These are phyloP conservation scores for Bilobella aurantiaca DNA, from an alignment of 1,140 invertebrate genomes.

Conservation along the genomic window DNA sequence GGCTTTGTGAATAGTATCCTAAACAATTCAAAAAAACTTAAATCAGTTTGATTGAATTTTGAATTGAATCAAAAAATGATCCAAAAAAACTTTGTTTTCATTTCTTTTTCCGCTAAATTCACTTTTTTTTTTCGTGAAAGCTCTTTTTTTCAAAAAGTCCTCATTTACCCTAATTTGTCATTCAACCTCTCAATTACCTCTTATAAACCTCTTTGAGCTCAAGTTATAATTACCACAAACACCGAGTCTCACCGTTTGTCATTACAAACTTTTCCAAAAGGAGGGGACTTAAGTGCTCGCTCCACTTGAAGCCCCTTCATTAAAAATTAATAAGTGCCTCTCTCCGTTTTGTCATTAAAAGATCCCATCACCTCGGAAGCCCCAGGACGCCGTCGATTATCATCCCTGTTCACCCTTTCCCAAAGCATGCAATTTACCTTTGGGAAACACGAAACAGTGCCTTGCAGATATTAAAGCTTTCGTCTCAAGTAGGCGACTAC, in stretches of 20 bases:
- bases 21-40: conserved; percentile 36
- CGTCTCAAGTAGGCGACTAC: no score
- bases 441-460: no score
- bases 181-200: background rate
- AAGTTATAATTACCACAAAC: conserved; percentile 1
- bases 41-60: no score
- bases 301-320: background rate
- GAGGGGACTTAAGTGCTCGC: background rate
- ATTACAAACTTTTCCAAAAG: background rate
- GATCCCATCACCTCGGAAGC: background rate
- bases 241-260: background rate
- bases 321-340: conserved; percentile 7
- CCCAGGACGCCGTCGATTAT: background rate
- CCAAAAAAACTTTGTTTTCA: no score
- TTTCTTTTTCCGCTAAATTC: no score
- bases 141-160: no score
- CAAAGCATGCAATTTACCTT: no score
- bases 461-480: no score
- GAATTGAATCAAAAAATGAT: no score
- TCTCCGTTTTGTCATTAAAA: no score
- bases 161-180: conserved; percentile 3
- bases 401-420: background rate
- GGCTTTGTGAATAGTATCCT: conserved; percentile 79
- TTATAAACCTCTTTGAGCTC: background rate
- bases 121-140: no score